Evolutionary conservation across 2,113 vertebrate genomes (phyloP).

Genomic region (Microcebus lehilahytsara): DNA sequence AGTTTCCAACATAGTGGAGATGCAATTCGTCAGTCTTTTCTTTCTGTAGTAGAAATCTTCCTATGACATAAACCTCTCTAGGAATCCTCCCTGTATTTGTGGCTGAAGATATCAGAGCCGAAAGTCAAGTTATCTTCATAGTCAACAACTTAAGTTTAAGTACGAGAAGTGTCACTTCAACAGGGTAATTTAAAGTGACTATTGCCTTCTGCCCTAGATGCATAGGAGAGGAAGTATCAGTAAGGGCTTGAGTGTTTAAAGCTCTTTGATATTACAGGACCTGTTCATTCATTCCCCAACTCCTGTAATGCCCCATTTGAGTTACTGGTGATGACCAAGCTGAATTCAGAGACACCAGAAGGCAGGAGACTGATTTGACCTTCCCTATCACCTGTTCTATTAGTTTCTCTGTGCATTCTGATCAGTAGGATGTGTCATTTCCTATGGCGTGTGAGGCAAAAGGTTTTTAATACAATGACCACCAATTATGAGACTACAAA

Average conservation of each 20-base stretch:
- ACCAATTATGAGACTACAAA: neutral
- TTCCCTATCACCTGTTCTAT: neutral
- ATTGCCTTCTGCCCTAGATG: neutral
- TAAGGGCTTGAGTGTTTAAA: neutral
- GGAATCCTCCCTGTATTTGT: neutral
- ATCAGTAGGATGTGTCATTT: too few relatives aligned
- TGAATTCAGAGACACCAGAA: neutral
- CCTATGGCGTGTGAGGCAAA: too few relatives aligned
- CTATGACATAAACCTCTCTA: neutral
- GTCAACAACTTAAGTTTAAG: constrained; percentile 8
- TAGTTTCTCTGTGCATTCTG: too few relatives aligned
- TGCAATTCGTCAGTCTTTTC: neutral
- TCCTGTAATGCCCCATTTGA: neutral
- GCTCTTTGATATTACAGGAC: neutral
- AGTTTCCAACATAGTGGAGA: neutral
- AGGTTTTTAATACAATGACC: neutral
- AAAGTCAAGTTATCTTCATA: neutral
- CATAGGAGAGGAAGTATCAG: neutral
- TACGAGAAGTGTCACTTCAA: neutral
- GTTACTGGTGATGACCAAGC: neutral
- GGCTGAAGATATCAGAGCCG: neutral
- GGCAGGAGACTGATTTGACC: neutral
- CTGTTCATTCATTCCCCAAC: too few relatives aligned
- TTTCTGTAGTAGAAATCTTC: neutral
- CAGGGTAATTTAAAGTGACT: neutral